A percentile compares a stretch with the other conserved stretches of the same genome.
These are phyloP conservation scores for Folsomia manolachei DNA, from an alignment of 2,888 invertebrate genomes.

Conservation along the genomic window DNA sequence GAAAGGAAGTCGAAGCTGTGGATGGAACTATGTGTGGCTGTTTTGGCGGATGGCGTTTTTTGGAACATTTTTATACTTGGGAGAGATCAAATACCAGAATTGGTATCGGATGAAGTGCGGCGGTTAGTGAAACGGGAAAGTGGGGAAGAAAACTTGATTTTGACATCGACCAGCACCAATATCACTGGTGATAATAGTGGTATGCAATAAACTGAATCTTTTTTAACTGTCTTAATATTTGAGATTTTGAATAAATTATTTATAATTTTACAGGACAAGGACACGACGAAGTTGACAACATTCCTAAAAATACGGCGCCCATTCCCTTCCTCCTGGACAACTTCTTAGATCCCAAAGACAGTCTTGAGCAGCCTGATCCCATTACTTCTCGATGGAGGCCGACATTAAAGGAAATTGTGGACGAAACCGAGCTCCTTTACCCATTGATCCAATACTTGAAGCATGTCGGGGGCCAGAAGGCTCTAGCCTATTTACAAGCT, in stretches of 20 bases:
- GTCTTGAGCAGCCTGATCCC: constrained; percentile 43
- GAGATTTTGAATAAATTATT: no score
- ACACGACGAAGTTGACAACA: neutral
- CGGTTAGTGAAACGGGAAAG: no score
- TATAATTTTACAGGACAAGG: no score
- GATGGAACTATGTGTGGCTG: constrained; percentile 46
- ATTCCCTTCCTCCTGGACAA: constrained; percentile 43
- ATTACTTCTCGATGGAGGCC: constrained; percentile 47
- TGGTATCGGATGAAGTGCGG: no score
- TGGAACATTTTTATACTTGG: constrained; percentile 48
- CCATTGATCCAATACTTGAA: constrained; percentile 47
- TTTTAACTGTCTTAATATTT: no score
- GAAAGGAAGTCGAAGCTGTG: constrained; percentile 46
- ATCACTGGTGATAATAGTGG: no score
- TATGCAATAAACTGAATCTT: no score
- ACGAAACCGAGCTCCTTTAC: constrained; percentile 47
- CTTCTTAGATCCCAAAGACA: constrained; percentile 42
- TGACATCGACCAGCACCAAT: no score
- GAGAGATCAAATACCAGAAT: constrained; percentile 38
- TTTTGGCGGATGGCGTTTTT: constrained; percentile 46
- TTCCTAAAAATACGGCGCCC: neutral
- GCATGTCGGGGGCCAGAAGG: constrained; percentile 40
- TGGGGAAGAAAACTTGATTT: no score
- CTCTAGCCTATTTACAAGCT: constrained; percentile 47
- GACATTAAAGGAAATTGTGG: constrained; percentile 40